Conservation (phyloP, 2,888 invertebrate genomes). For the Copidosoma aretas region DNA sequence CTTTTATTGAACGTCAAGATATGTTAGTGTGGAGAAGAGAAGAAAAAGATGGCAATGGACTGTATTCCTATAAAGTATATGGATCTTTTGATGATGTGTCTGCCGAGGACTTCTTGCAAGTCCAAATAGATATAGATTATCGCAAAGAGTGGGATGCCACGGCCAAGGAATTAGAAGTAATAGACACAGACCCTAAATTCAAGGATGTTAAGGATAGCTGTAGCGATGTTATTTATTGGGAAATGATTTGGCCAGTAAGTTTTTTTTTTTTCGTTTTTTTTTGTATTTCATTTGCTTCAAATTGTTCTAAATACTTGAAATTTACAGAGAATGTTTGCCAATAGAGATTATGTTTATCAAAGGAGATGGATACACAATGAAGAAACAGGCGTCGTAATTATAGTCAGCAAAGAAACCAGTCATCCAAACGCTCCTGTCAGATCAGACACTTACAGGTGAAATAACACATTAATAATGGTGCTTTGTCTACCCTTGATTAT, state of each 20-base stretch:
- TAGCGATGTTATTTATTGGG: constrained; percentile 85
- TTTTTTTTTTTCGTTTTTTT: constrained; percentile 13
- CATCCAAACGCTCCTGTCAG: constrained; percentile 75
- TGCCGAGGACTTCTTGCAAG: constrained; percentile 80
- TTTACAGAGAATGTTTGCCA: constrained; percentile 78
- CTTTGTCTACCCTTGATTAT: background rate
- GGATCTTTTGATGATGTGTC: constrained; percentile 80
- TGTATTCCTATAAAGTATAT: constrained; percentile 87
- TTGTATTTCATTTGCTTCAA: background rate
- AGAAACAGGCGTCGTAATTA: constrained; percentile 68
- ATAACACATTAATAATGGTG: constrained; percentile 5
- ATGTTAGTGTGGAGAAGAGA: constrained; percentile 83
- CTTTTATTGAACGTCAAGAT: constrained; percentile 80
- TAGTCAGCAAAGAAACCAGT: constrained; percentile 73
- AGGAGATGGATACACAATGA: constrained; percentile 67
- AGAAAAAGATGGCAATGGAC: constrained; percentile 69
- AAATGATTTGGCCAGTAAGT: constrained; percentile 86
- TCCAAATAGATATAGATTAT: constrained; percentile 82
- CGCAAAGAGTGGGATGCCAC: constrained; percentile 82
- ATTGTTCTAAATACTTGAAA: constrained; percentile 9
- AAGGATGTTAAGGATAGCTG: constrained; percentile 59
- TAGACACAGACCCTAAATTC: constrained; percentile 71
- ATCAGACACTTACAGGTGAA: constrained; percentile 70
- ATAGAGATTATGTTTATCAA: constrained; percentile 86
- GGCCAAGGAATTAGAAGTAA: constrained; percentile 74